These are phyloP conservation scores for Axea sp. DNA, from an alignment of 2,888 invertebrate species.

Conservation along the genomic window DNA sequence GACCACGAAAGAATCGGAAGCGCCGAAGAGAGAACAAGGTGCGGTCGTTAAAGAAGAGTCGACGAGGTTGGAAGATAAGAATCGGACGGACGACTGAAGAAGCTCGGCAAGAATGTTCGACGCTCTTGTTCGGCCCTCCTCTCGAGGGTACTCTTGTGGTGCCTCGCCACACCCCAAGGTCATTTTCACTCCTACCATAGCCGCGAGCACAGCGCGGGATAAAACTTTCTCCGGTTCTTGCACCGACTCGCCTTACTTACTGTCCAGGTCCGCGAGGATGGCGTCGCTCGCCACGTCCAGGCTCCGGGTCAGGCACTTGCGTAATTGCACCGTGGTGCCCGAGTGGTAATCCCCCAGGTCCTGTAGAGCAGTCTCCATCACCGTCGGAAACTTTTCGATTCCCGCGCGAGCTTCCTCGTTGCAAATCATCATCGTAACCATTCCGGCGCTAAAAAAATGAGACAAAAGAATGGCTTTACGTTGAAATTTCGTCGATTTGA, in stretches of 20 bases:
- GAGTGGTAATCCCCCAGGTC: slow-evolving; percentile 83
- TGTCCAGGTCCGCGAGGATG: slow-evolving; percentile 83
- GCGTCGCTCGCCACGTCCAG: slow-evolving; percentile 83
- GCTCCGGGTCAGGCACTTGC: slow-evolving; percentile 81
- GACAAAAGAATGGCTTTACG: no score
- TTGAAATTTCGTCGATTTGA: neutral
- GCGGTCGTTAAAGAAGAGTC: slow-evolving; percentile 58
- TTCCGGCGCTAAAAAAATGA: slow-evolving; percentile 81
- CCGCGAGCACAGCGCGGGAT: neutral
- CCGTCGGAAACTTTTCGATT: slow-evolving; percentile 81
- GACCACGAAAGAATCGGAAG: slow-evolving; percentile 48
- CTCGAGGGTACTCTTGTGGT: slow-evolving; percentile 46
- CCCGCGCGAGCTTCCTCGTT: slow-evolving; percentile 83
- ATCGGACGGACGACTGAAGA: slow-evolving; percentile 45
- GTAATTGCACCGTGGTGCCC: slow-evolving; percentile 84
- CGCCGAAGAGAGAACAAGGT: slow-evolving; percentile 43
- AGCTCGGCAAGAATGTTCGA: slow-evolving; percentile 38
- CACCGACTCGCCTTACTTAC: slow-evolving; percentile 78
- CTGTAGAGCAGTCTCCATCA: slow-evolving; percentile 81
- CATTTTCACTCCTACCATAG: slow-evolving; percentile 27
- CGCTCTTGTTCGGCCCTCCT: slow-evolving; percentile 30
- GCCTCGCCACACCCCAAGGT: slow-evolving; percentile 39
- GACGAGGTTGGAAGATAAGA: slow-evolving; percentile 45
- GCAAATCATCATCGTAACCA: slow-evolving; percentile 83
- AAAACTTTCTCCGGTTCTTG: slow-evolving; percentile 11